A percentile compares a stretch with the other conserved stretches of the same genome.
Conservation (phyloP, 2,797 vertebrate species). For the Varecia variegata region DNA sequence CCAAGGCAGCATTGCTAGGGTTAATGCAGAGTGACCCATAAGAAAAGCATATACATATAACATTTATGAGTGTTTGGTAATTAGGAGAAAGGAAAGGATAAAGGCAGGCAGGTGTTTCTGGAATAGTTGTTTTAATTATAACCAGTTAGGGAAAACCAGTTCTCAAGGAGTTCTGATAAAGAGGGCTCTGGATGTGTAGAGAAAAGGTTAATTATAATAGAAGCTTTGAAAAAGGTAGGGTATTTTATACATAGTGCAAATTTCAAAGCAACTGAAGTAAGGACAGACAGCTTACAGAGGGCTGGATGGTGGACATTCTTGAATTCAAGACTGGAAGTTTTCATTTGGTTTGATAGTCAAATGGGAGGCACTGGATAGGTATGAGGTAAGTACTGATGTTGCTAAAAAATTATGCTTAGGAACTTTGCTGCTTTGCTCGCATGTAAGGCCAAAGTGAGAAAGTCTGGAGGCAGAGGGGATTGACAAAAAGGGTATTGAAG, state of each 20-base stretch:
- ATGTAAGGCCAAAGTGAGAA: background rate
- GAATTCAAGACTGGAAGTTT: background rate
- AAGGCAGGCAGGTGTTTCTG: constrained; percentile 25
- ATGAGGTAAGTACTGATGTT: background rate
- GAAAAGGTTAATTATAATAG: constrained; percentile 24
- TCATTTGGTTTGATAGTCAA: constrained; percentile 31
- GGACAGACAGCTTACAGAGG: background rate
- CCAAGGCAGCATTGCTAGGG: background rate
- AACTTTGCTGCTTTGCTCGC: constrained; percentile 9
- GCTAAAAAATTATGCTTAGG: constrained; percentile 41
- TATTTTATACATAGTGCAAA: constrained; percentile 23
- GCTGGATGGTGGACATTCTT: background rate
- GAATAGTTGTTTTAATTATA: constrained; percentile 33
- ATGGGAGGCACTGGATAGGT: background rate
- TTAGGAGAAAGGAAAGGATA: constrained; percentile 34
- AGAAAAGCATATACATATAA: background rate
- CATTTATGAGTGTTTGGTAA: background rate
- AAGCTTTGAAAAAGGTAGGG: constrained; percentile 39
- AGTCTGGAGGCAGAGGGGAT: background rate
- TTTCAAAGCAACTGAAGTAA: background rate
- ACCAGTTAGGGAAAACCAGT: constrained; percentile 35
- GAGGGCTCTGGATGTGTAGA: background rate
- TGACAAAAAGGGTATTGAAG: background rate
- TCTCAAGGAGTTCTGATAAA: constrained; percentile 32
- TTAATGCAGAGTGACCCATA: constrained; percentile 9